Evolutionary conservation across 2,888 invertebrate species (phyloP).

Genomic region (Melipona bicolor): DNA sequence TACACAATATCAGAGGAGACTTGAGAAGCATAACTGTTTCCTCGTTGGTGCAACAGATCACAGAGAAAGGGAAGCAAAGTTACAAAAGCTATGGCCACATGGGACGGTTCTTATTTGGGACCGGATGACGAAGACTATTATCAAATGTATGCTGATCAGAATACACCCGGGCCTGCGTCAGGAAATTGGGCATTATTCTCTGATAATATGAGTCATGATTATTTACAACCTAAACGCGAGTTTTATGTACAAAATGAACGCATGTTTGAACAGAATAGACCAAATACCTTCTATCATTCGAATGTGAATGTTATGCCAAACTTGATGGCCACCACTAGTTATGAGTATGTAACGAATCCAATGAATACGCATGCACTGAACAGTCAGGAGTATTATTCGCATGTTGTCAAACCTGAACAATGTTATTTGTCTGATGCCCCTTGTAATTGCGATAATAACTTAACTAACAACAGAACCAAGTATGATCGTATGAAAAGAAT

Average conservation of each 20-base stretch:
- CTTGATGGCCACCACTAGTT: slow-evolving; percentile 40
- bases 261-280: slow-evolving; percentile 47
- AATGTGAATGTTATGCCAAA: slow-evolving; percentile 20
- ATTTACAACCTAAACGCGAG: slow-evolving; percentile 23
- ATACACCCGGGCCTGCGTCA: slow-evolving; percentile 36
- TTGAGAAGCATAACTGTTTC: not conserved
- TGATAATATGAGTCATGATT: slow-evolving; percentile 32
- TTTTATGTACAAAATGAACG: slow-evolving; percentile 49
- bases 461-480: not conserved
- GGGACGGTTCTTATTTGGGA: slow-evolving; percentile 80
- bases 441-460: slow-evolving; percentile 28
- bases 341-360: slow-evolving; percentile 22
- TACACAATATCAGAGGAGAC: not conserved
- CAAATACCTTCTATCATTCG: slow-evolving; percentile 38
- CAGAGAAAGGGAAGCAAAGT: slow-evolving; percentile 1
- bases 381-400: slow-evolving; percentile 13
- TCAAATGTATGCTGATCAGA: slow-evolving; percentile 67
- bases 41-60: not conserved
- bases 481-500: not conserved
- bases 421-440: not conserved
- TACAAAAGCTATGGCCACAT: slow-evolving; percentile 78
- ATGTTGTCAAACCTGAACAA: slow-evolving; percentile 1
- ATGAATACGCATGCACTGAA: not conserved
- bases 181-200: slow-evolving; percentile 54
- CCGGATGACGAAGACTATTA: slow-evolving; percentile 78